Conservation (phyloP, 2,888 invertebrate genomes). For the Tortrix viridana region DNA sequence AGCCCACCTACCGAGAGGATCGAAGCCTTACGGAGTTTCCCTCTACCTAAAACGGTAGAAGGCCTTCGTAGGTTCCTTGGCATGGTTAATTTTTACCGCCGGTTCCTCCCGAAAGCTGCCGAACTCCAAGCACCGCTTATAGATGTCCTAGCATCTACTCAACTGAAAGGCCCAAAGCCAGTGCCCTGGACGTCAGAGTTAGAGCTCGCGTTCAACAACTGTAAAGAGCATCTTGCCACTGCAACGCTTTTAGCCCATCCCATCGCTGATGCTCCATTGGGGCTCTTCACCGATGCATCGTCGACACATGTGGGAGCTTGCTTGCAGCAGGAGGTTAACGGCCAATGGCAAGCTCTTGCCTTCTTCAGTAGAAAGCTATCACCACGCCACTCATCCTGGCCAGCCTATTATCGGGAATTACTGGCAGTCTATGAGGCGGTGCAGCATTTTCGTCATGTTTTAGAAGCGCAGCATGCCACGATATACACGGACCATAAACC, state of each 20-base stretch:
- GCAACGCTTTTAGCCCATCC: slow-evolving; percentile 3
- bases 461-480: slow-evolving; percentile 37
- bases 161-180: slow-evolving; percentile 18
- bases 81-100: slow-evolving; percentile 38
- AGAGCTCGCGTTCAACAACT: slow-evolving; percentile 11
- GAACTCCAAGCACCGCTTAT: slow-evolving; percentile 32
- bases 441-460: slow-evolving; percentile 11
- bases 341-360: slow-evolving; percentile 8
- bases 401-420: no score
- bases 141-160: slow-evolving; percentile 1
- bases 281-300: slow-evolving; percentile 3
- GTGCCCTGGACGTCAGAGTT: slow-evolving; percentile 16
- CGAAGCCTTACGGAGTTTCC: slow-evolving; percentile 31
- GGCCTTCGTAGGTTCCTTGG: slow-evolving; percentile 39
- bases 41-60: slow-evolving; percentile 31
- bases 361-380: no score
- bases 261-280: background rate
- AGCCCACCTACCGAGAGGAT: no score
- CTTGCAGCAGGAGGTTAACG: background rate
- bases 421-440: no score
- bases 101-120: slow-evolving; percentile 35
- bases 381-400: no score
- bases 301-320: background rate
- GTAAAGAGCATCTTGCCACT: slow-evolving; percentile 17
- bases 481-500: slow-evolving; percentile 38